These are phyloP conservation scores for Etheostoma perlongum DNA, from an alignment of 2,797 vertebrate genomes.

Conservation along the genomic window DNA sequence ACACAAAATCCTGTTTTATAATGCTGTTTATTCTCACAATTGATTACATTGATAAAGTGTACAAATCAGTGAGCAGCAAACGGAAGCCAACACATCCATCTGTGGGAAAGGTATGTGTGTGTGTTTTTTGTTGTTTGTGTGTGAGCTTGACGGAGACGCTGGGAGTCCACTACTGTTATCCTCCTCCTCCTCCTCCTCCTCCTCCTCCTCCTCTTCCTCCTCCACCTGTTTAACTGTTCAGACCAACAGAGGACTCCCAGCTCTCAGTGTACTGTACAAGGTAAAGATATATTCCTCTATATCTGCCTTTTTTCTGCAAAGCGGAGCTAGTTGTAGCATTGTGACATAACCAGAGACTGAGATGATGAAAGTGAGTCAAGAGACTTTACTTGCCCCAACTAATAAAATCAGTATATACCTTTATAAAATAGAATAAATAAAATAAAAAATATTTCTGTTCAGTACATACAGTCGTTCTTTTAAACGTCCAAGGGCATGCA, in stretches of 20 bases:
- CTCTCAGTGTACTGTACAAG: slow-evolving; percentile 66
- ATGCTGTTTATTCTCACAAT: slow-evolving; percentile 94
- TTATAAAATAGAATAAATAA: slow-evolving; percentile 99
- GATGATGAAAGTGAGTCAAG: slow-evolving; percentile 75
- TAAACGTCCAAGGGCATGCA: slow-evolving; percentile 82
- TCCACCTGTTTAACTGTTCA: neutral
- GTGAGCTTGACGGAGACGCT: slow-evolving; percentile 63
- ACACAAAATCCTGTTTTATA: slow-evolving; percentile 61
- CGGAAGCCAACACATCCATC: slow-evolving; percentile 79
- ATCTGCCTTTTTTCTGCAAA: slow-evolving; percentile 57
- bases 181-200: too few relatives aligned
- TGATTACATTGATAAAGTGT: slow-evolving; percentile 93
- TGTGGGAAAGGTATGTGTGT: slow-evolving; percentile 55
- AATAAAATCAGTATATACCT: slow-evolving; percentile 90
- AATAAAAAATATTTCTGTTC: slow-evolving; percentile 95
- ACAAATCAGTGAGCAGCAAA: slow-evolving; percentile 90
- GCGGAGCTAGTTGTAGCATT: slow-evolving; percentile 66
- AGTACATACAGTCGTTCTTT: slow-evolving; percentile 80
- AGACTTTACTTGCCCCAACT: slow-evolving; percentile 82
- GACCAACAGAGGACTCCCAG: slow-evolving; percentile 51
- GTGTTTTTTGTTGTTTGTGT: slow-evolving; percentile 57
- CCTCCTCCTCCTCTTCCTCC: neutral
- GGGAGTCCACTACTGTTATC: slow-evolving; percentile 44
- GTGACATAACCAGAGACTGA: slow-evolving; percentile 66
- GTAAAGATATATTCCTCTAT: slow-evolving; percentile 64